A percentile compares a stretch with the other conserved stretches of the same genome.
Conservation (phyloP, 2,113 vertebrate genomes). For the Peromyscus maniculatus region DNA sequence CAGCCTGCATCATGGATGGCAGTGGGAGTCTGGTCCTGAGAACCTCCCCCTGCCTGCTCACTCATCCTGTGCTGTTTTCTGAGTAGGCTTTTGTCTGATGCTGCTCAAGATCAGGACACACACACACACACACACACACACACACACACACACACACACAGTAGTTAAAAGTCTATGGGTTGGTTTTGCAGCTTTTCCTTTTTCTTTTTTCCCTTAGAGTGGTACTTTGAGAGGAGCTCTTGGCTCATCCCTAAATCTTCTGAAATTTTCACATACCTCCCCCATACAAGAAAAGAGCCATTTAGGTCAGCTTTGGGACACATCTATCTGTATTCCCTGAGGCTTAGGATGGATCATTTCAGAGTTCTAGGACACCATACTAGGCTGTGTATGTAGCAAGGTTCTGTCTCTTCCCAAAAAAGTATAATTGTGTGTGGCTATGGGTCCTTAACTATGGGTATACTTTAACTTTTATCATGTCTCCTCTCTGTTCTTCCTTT, state of each 20-base stretch:
- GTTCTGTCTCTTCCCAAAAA: not conserved
- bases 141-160: no score
- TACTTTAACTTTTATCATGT: not conserved
- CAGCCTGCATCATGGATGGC: conserved; percentile 18
- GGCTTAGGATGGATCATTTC: not conserved
- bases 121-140: no score
- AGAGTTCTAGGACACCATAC: not conserved
- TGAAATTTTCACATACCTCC: not conserved
- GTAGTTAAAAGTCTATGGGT: not conserved
- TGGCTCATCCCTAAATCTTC: not conserved
- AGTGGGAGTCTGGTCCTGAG: conserved; percentile 63
- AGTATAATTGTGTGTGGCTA: not conserved
- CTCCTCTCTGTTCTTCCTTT: not conserved
- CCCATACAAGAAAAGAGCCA: not conserved
- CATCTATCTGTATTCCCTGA: not conserved
- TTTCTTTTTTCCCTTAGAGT: not conserved
- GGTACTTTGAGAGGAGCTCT: not conserved
- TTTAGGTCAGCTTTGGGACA: not conserved
- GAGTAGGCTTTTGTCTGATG: not conserved
- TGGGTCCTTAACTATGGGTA: not conserved
- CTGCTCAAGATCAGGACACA: conserved; percentile 49
- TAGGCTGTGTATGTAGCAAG: not conserved
- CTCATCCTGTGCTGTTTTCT: not conserved
- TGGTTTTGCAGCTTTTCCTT: not conserved
- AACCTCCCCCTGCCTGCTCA: not conserved